Conservation (phyloP, 2,888 invertebrate species). For the Ellobium chinense region DNA sequence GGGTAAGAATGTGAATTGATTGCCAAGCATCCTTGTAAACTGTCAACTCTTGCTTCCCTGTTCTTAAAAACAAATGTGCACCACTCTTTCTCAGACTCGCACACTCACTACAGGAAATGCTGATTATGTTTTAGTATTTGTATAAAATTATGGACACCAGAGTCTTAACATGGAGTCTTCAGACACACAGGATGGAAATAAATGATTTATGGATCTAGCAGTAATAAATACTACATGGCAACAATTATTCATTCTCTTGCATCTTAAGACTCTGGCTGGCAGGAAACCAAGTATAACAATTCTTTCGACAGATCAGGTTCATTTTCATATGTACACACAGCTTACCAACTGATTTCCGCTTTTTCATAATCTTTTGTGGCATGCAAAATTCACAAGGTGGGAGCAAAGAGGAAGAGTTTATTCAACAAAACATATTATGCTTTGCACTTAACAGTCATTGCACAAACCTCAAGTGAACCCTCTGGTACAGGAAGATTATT, state of each 20-base stretch:
- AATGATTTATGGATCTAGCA: conserved; percentile 28
- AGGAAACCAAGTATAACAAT: neutral
- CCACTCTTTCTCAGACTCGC: neutral
- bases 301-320: neutral
- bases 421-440: conserved; percentile 2
- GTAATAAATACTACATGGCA: conserved; percentile 41
- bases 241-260: neutral
- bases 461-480: neutral
- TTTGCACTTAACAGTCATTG: neutral
- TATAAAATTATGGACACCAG: neutral
- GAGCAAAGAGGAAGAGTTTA: neutral
- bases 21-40: conserved; percentile 16
- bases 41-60: neutral
- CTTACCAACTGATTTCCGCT: neutral
- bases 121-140: conserved; percentile 20
- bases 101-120: conserved; percentile 21
- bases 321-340: neutral
- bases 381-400: neutral
- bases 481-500: neutral
- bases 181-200: neutral
- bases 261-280: neutral
- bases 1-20: conserved; percentile 25
- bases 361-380: neutral
- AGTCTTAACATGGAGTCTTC: neutral
- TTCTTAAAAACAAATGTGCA: neutral